Evolutionary conservation across 2,797 vertebrate species (phyloP).

Genomic region (Adrianichthys oophorus): DNA sequence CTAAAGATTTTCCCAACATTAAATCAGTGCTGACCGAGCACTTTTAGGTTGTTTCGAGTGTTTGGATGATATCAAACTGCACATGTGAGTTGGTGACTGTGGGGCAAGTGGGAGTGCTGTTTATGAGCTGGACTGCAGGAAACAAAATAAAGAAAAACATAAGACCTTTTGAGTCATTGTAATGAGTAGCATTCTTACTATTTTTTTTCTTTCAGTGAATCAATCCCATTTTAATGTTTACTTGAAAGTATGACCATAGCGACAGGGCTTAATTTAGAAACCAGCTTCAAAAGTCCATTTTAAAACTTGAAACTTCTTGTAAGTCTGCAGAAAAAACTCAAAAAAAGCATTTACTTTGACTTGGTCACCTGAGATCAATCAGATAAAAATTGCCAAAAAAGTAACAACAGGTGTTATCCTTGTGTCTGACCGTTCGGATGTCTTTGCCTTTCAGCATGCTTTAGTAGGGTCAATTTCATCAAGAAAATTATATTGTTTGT

Average conservation of each 20-base stretch:
- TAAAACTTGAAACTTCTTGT: slow-evolving; percentile 51
- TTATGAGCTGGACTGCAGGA: slow-evolving; percentile 51
- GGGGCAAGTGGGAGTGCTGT: slow-evolving; percentile 22
- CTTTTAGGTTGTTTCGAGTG: slow-evolving; percentile 21
- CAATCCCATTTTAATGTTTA: slow-evolving; percentile 33
- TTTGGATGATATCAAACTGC: slow-evolving; percentile 18
- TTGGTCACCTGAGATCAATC: slow-evolving; percentile 37
- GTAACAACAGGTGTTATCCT: slow-evolving; percentile 8
- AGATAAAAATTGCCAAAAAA: slow-evolving; percentile 4
- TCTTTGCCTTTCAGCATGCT: slow-evolving; percentile 12
- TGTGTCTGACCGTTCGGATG: slow-evolving; percentile 38
- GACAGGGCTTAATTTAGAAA: slow-evolving; percentile 48
- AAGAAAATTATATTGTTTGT: too few relatives aligned
- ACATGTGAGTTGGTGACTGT: slow-evolving; percentile 21
- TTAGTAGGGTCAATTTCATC: too few relatives aligned
- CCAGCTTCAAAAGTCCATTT: slow-evolving; percentile 49
- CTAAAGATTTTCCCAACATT: slow-evolving; percentile 1
- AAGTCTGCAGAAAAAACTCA: slow-evolving; percentile 29
- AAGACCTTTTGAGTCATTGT: slow-evolving; percentile 29
- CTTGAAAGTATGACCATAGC: slow-evolving; percentile 39
- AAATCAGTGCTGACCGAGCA: slow-evolving; percentile 6
- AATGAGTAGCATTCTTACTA: slow-evolving; percentile 38
- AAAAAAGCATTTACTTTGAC: slow-evolving; percentile 27
- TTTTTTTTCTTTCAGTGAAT: slow-evolving; percentile 16
- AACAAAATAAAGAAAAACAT: slow-evolving; percentile 31